Evolutionary conservation across 2,113 vertebrate species (phyloP), one percentile per base, ranked within the genome.

Genomic region (Falco punctatus): DNA sequence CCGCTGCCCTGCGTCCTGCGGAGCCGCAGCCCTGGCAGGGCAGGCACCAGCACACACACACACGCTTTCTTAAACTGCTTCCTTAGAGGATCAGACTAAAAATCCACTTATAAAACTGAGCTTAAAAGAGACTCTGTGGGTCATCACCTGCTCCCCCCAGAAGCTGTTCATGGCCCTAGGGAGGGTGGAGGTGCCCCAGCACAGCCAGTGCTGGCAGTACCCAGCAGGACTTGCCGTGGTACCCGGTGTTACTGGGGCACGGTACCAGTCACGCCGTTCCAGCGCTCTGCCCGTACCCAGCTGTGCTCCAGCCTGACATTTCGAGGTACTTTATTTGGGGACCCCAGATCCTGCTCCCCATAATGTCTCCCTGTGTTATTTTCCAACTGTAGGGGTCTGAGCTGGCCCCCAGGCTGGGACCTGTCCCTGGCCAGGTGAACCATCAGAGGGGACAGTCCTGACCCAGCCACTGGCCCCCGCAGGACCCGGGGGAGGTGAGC

Each of bases 11-110:
- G 42, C 0, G 0, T 44, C 67, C 85, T 28, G 17, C 44, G 4
- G 3, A 1, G 65, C 55, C 58, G 2, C 12, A 0, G 0, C n/a
- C 46, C 49, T 49, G 69, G 24, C 4, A 0, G 32, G 0, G 16
- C 21, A 6, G 21, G 35, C 59, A 10, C 51, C 30, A 0, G 20
- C 54, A 3, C 33, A 0, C 52, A 3, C 13, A 4, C 11, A 11
- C 42, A 42, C 17, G 0, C 38, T 40, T 70, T 15, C 40, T 18
- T 19, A 1, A 49, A 59, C 52, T 5, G 28, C 64, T 81, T 57
- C 84, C 51, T 30, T 13, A 33, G 64, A 27, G 55, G 42, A 74
- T 86, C 95, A 74, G 69, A 54, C 46, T 38, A 70, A 86, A 82
- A 86, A 86, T 27, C 58, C 51, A 49, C 80, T 72, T 73, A 1